Conservation (phyloP, 2,113 vertebrate genomes). For the Glaucidium brasilianum region DNA sequence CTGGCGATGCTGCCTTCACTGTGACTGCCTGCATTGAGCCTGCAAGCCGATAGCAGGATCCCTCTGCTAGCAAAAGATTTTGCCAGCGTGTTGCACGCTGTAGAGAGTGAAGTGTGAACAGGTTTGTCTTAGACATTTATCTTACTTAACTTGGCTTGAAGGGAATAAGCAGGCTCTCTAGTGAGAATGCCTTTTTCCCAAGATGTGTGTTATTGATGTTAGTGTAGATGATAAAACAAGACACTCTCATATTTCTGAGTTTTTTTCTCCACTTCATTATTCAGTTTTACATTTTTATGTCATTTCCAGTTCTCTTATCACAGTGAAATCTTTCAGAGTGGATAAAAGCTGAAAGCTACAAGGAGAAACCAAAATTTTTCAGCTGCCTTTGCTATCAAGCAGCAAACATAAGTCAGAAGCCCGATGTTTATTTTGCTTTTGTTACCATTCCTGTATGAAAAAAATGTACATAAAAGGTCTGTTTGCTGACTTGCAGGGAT, state of each 20-base stretch:
- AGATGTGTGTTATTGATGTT: not conserved
- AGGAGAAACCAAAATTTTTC: not conserved
- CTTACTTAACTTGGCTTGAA: not conserved
- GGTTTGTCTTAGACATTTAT: not conserved
- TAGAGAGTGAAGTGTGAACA: not conserved
- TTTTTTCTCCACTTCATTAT: not conserved
- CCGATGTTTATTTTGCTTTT: constrained; percentile 33
- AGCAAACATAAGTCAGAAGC: constrained; percentile 14
- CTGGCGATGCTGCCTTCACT: not conserved
- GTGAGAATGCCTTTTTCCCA: not conserved
- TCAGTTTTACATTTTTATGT: constrained; percentile 10
- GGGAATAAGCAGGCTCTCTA: not conserved
- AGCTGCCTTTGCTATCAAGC: constrained; percentile 31
- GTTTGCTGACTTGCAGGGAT: not conserved
- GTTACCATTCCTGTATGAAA: constrained; percentile 7
- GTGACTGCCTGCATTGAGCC: not conserved
- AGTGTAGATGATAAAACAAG: not conserved
- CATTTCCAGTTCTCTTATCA: not conserved
- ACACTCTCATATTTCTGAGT: not conserved
- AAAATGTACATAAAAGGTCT: constrained; percentile 31
- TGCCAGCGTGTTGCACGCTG: not conserved
- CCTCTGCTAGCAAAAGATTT: not conserved
- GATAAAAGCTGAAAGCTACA: not conserved
- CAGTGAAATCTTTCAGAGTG: not conserved
- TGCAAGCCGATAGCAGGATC: not conserved